These are phyloP conservation scores for Apostichopus japonicus DNA, from an alignment of 35 echinoderm and acorn worm species.

Conservation along the genomic window DNA sequence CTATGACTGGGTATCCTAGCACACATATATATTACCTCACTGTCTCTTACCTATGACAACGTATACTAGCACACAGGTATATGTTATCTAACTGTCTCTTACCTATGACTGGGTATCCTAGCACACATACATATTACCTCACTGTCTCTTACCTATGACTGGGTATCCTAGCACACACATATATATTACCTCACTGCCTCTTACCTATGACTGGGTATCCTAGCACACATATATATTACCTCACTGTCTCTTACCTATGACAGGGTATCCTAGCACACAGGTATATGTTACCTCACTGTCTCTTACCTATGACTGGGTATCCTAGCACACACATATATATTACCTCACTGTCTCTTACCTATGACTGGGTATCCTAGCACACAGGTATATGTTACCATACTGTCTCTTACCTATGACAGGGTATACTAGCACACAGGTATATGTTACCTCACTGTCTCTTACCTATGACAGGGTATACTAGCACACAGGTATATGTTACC, in stretches of 20 bases:
- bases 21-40: conserved; percentile 88
- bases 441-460: neutral
- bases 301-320: conserved; percentile 18
- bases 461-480: conserved; percentile 71
- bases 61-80: conserved; percentile 89
- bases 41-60: conserved; percentile 75
- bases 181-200: conserved; percentile 67
- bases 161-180: no score
- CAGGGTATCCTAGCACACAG: conserved; percentile 54
- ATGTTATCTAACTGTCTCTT: conserved; percentile 79
- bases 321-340: conserved; percentile 20
- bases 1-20: conserved; percentile 88
- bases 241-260: conserved; percentile 69
- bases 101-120: conserved; percentile 90
- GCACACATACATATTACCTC: no score
- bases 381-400: neutral
- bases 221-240: conserved; percentile 76
- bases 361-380: neutral
- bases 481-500: conserved; percentile 88
- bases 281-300: neutral
- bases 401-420: neutral
- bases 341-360: neutral
- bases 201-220: conserved; percentile 67
- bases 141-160: conserved; percentile 60
- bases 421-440: conserved; percentile 18